phyloP scores from a whole-genome alignment of 2,113 vertebrate genomes.

The Lepus timidus region DNA sequence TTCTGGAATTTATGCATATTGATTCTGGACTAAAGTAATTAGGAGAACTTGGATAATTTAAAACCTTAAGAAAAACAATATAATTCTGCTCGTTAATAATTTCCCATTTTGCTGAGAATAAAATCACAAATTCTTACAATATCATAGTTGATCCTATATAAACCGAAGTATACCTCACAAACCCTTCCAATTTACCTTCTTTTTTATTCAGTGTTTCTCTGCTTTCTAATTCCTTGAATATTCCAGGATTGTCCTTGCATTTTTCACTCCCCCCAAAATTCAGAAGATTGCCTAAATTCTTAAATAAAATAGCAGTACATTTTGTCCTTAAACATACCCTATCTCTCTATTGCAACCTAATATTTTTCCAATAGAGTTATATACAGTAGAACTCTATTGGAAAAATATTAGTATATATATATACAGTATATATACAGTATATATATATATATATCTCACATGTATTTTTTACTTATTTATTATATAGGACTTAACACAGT shows the following conservation, averaged over 20 bases:
- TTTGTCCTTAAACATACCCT: neutral
- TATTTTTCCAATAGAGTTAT: neutral
- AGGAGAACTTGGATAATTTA: neutral
- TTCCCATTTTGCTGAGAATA: neutral
- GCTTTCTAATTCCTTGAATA: neutral
- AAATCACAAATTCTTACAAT: neutral
- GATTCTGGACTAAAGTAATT: neutral
- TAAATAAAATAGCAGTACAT: neutral
- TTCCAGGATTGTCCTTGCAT: neutral
- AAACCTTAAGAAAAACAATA: neutral
- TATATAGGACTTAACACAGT: neutral
- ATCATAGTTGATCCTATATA: accelerated
- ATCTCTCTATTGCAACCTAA: neutral
- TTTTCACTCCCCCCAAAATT: neutral
- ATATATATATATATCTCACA: neutral
- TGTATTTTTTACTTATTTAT: neutral
- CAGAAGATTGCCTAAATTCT: neutral
- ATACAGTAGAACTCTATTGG: too few species aligned
- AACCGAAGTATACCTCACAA: neutral
- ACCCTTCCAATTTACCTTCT: accelerated
- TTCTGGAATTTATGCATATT: neutral
- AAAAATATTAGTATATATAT: neutral
- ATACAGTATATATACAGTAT: neutral
- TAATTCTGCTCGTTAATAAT: neutral
- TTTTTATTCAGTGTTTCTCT: neutral